Base-by-base conservation (phyloP, 2,113 vertebrate species). In the Gambusia holbrooki region DNA sequence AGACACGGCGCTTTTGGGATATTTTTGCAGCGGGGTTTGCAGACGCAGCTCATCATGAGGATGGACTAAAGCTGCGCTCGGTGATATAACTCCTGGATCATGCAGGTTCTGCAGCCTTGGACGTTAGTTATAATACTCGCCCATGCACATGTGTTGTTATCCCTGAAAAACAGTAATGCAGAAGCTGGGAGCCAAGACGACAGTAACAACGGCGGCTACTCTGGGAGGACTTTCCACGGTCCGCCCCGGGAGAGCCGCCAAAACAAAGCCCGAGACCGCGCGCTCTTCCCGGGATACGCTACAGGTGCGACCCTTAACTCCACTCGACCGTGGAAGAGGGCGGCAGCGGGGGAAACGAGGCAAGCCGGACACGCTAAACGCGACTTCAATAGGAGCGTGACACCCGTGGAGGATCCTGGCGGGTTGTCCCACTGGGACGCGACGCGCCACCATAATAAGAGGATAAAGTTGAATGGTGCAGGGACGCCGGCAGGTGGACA, bases 381-480 rank as follows among this genome's bases (percentile, higher is more conserved):
- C 73, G 83, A 85, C 66, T 77, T 61, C 14, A 90, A 88, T 71
- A 83, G 90, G 84, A 91, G 81, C 3, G 83, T 84, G 76, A 85
- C 87, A 15, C 79, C 80, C 71, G 29, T 35, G 69, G 88, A 88
- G 83, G 84, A 89, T 60, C 84, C 89, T 45, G 60, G 75, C 69
- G 77, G 76, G n/a, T 82, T 45, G 79, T 85, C 82, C 9, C 90
- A 74, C 37, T 87, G 90, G 88, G 92, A 87, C 75, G 76, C 71
- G 82, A 80, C 87, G 84, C 90, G 84, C 74, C 89, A 78, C 78
- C 87, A 85, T 64, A 90, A 88, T 80, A 91, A 83, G 88, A 89
- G 89, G 87, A 90, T 90, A 87, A 93, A 94, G 92, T 93, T 94
- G 90, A 92, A 89, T 87, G 82, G 87, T 25, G 83, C 90, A 87